Evolutionary conservation across 2,888 invertebrate species (phyloP), one percentile per base, ranked within the genome.

Genomic region (Polylopha cassiicola): DNA sequence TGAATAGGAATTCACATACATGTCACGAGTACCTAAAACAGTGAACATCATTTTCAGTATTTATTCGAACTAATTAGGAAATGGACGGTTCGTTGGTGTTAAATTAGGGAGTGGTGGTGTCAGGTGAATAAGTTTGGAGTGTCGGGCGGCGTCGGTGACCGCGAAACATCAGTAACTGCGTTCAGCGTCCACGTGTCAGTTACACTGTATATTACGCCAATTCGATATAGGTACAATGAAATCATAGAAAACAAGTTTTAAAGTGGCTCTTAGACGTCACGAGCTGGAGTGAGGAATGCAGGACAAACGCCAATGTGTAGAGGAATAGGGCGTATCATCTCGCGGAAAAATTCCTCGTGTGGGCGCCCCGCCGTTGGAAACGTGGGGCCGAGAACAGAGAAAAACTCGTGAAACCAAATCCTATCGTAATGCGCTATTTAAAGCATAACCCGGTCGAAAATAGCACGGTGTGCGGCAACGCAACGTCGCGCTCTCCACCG

Each of bases 371-470:
- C 54, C 63, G 63, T 65, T 59, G 61, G 63, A 65, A 69, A 65
- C 68, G 71, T 61, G 69, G 58, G 67, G 75, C 71, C 70, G 73
- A 62, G 73, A 78, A 76, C 73, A 73, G 80, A 78, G 80, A 80
- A 84, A 84, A 85, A 77, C 76, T 78, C 64, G 76, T 84, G 85
- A 84, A 85, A 85, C 82, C 74, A 81, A 84, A 85, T 85, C 74
- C 85, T 82, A 85, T 81, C 84, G 85, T 81, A 79, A 84, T 82
- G 73, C 65, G 78, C 84, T 85, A 85, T 85, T 85, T 85, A 77
- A 80, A 85, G 82, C 81, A 78, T 81, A 84, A 80, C 84, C 76
- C 73, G 73, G 80, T 74, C 76, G 77, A 74, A 85, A 85, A 85
- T 85, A 85, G 71, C 78, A 61, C 70, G 63, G 71, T 70, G 76